Percentiles rank a stretch among this genome's conserved stretches.
These are phyloP conservation scores for Chrysolina oricalcia DNA, from an alignment of 2,888 invertebrate species.

Conservation along the genomic window DNA sequence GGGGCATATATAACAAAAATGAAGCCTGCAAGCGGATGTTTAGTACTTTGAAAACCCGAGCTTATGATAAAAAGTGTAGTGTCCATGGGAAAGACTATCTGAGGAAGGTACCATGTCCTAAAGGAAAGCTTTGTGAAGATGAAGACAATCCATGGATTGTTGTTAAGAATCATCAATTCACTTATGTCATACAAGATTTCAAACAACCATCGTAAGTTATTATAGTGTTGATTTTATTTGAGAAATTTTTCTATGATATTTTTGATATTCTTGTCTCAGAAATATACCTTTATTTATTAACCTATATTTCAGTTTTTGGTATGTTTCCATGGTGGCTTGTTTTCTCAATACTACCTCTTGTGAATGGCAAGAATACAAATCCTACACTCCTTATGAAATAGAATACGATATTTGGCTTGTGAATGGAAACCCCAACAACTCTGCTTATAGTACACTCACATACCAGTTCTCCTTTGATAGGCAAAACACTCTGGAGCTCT, in stretches of 20 bases:
- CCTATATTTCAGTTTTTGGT: conserved; percentile 87
- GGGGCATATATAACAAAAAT: conserved; percentile 78
- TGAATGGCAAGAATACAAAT: conserved; percentile 86
- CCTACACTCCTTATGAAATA: conserved; percentile 71
- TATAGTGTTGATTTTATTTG: too few relatives aligned
- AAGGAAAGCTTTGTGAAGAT: conserved; percentile 85
- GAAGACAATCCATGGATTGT: conserved; percentile 91
- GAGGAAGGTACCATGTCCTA: conserved; percentile 88
- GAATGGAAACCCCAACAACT: conserved; percentile 94
- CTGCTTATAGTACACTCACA: conserved; percentile 89
- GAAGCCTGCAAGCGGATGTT: conserved; percentile 91
- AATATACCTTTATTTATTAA: not conserved
- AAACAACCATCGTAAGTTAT: conserved; percentile 87
- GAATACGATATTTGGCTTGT: conserved; percentile 96
- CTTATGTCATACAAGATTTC: conserved; percentile 92
- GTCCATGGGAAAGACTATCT: conserved; percentile 85
- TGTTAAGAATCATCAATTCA: conserved; percentile 91
- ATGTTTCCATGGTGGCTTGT: conserved; percentile 94
- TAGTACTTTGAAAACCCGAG: conserved; percentile 84
- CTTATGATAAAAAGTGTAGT: conserved; percentile 90
- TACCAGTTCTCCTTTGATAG: conserved; percentile 98
- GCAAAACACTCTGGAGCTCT: conserved; percentile 91
- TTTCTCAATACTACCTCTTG: conserved; percentile 87
- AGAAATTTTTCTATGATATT: too few relatives aligned
- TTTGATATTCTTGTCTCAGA: too few relatives aligned